Evolutionary conservation across 2,888 invertebrate species (phyloP).

Genomic region (Synanthedon vespiformis): DNA sequence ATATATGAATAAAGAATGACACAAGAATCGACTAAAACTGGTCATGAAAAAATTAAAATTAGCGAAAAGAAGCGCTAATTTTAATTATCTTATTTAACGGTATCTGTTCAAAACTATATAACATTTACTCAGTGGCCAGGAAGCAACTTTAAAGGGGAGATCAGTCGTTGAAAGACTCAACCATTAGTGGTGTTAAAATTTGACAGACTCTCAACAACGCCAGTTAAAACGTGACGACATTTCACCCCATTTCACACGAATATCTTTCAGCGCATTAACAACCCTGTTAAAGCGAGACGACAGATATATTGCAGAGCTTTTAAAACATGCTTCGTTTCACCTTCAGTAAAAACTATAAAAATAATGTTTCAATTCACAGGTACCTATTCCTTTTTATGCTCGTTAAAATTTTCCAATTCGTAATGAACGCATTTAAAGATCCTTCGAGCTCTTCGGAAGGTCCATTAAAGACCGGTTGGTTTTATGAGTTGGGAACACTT

Average conservation of each 20-base stretch:
- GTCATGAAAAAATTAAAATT: no score
- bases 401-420: neutral
- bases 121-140: constrained; percentile 19
- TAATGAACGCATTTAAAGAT: constrained; percentile 11
- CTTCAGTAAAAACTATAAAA: neutral
- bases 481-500: constrained; percentile 43
- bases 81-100: constrained; percentile 8
- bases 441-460: constrained; percentile 23
- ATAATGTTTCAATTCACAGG: neutral
- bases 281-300: constrained; percentile 14
- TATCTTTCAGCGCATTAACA: constrained; percentile 37
- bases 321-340: neutral
- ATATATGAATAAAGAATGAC: no score
- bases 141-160: constrained; percentile 56
- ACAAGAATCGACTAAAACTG: no score
- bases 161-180: constrained; percentile 48
- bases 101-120: constrained; percentile 15
- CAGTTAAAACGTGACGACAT: constrained; percentile 33
- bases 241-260: constrained; percentile 43
- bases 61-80: no score
- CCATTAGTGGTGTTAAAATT: constrained; percentile 60
- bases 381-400: constrained; percentile 6
- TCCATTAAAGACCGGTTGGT: constrained; percentile 44
- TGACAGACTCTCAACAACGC: constrained; percentile 42
- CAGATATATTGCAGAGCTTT: constrained; percentile 2